Evolutionary conservation across 1,140 invertebrate genomes (phyloP).

Genomic region (Drosophila albomicans): DNA sequence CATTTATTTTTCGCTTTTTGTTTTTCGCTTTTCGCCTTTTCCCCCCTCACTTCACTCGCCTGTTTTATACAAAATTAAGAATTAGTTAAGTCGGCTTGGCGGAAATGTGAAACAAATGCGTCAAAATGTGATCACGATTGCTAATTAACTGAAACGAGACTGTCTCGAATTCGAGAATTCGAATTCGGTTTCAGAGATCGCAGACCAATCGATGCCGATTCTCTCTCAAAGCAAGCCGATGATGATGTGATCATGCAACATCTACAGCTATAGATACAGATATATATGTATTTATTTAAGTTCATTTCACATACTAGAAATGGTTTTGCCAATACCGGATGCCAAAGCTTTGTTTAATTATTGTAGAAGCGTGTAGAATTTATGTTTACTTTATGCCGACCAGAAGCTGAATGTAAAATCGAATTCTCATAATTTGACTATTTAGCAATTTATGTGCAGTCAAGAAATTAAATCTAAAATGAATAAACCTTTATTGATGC

Average conservation of each 20-base stretch:
- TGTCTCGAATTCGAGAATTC: too few species aligned
- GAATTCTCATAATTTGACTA: too few species aligned
- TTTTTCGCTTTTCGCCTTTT: background rate
- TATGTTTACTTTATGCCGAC: too few species aligned
- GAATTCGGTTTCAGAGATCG: too few species aligned
- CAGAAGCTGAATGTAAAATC: too few species aligned
- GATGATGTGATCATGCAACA: slow-evolving; percentile 12
- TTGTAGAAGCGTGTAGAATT: too few species aligned
- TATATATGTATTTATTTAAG: background rate
- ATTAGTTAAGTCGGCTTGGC: slow-evolving; percentile 27
- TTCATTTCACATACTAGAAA: background rate
- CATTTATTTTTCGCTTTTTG: slow-evolving; percentile 40
- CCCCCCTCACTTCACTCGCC: background rate
- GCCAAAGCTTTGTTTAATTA: background rate
- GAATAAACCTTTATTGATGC: too few species aligned
- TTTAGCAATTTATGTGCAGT: too few species aligned
- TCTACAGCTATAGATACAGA: background rate
- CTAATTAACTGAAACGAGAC: slow-evolving; percentile 58
- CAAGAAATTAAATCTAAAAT: too few species aligned
- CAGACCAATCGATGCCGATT: slow-evolving; percentile 12
- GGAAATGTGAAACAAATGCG: slow-evolving; percentile 53
- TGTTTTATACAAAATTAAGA: slow-evolving; percentile 21
- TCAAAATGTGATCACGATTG: slow-evolving; percentile 52
- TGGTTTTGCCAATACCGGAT: background rate
- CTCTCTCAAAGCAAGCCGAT: slow-evolving; percentile 10